Percentiles rank a stretch among this genome's conserved stretches.
phyloP scores from a whole-genome alignment of 2,113 vertebrate species.

The Datnioides undecimradiatus region DNA sequence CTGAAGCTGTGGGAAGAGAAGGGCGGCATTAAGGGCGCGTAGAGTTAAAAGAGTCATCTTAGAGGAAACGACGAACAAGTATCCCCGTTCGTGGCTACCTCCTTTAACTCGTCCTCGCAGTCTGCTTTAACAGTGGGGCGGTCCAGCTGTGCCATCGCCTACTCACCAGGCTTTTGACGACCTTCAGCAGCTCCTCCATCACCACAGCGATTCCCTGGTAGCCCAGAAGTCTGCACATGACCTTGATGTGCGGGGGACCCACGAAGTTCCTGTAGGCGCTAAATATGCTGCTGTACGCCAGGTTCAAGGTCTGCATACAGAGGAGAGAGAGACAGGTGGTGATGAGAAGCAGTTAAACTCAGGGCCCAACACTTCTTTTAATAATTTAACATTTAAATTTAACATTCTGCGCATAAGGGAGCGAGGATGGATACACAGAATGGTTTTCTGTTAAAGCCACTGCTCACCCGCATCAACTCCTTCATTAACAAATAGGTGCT shows the following conservation, averaged over 20 bases:
- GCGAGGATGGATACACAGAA: not conserved
- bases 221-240: constrained; percentile 96
- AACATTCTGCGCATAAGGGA: too few species aligned
- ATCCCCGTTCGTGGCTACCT: too few species aligned
- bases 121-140: not conserved
- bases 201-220: constrained; percentile 99
- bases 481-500: not conserved
- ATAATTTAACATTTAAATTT: too few species aligned
- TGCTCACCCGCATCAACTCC: not conserved
- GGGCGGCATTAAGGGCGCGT: not conserved
- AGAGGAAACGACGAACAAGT: not conserved
- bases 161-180: constrained; percentile 97
- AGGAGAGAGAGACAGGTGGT: not conserved
- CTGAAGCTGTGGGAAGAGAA: constrained; percentile 86
- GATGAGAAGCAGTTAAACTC: not conserved
- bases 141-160: too few species aligned
- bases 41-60: not conserved
- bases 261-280: constrained; percentile 97
- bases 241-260: constrained; percentile 97
- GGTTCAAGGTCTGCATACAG: constrained; percentile 92
- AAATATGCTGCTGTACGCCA: constrained; percentile 98
- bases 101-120: not conserved
- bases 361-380: not conserved
- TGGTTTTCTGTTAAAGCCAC: not conserved
- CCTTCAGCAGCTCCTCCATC: constrained; percentile 98